A percentile compares a stretch with the other conserved stretches of the same genome.
These are phyloP conservation scores for Lithobates pipiens DNA, from an alignment of 2,797 vertebrate species.

Conservation along the genomic window DNA sequence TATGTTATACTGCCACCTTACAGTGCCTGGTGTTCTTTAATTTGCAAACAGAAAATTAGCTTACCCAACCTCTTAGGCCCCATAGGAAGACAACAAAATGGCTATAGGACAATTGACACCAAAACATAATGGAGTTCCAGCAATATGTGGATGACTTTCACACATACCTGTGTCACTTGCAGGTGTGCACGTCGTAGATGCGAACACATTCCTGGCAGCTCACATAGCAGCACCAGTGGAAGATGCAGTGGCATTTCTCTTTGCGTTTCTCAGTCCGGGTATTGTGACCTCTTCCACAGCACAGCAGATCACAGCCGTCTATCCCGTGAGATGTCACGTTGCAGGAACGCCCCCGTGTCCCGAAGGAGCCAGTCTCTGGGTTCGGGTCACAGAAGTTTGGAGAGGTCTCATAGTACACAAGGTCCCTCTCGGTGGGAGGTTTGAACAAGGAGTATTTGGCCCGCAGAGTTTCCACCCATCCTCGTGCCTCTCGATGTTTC, in stretches of 20 bases:
- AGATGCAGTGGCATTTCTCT: slow-evolving; percentile 98
- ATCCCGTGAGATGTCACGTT: slow-evolving; percentile 97
- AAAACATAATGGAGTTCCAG: too few species aligned
- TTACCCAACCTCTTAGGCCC: too few species aligned
- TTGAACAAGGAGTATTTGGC: slow-evolving; percentile 97
- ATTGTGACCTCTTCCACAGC: slow-evolving; percentile 96
- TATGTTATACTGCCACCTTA: too few species aligned
- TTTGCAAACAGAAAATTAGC: too few species aligned
- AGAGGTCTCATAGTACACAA: slow-evolving; percentile 96
- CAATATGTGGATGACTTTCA: too few species aligned
- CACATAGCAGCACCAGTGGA: slow-evolving; percentile 98
- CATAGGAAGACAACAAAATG: too few species aligned
- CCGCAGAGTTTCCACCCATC: slow-evolving; percentile 94
- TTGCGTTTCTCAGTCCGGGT: slow-evolving; percentile 96
- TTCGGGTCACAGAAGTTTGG: slow-evolving; percentile 98
- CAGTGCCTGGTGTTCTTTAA: too few species aligned
- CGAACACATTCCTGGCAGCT: slow-evolving; percentile 96
- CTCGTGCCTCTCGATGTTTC: slow-evolving; percentile 92
- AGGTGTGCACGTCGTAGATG: slow-evolving; percentile 95
- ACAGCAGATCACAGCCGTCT: slow-evolving; percentile 95
- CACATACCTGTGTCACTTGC: slow-evolving; percentile 81
- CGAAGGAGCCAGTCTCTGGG: slow-evolving; percentile 92
- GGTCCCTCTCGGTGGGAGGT: slow-evolving; percentile 92
- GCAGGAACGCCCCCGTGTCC: slow-evolving; percentile 92
- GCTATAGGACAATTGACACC: too few species aligned